phyloP scores from a whole-genome alignment of 1,140 invertebrate genomes.

The Neotoxoptera formosana region DNA sequence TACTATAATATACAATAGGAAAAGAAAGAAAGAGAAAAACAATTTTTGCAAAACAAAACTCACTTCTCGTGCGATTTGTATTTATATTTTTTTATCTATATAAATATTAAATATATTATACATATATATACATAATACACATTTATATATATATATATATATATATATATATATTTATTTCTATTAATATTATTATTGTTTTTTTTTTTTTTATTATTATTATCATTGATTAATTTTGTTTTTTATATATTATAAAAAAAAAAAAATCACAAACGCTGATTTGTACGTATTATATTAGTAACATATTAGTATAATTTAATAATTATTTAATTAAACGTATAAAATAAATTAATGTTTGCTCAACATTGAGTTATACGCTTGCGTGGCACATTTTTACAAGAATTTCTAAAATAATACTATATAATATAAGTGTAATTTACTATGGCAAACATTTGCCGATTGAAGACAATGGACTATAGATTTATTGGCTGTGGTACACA shows the following conservation, averaged over 20 bases:
- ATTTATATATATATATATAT: background rate
- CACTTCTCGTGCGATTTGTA: slow-evolving; percentile 26
- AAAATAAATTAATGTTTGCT: slow-evolving; percentile 48
- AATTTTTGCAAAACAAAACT: slow-evolving; percentile 37
- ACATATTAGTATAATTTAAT: slow-evolving; percentile 24
- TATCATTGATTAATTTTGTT: background rate
- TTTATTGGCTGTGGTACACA: slow-evolving; percentile 32
- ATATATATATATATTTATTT: background rate
- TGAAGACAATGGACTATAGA: slow-evolving; percentile 39
- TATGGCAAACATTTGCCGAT: slow-evolving; percentile 27
- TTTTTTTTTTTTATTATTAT: no score
- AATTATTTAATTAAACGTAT: slow-evolving; percentile 41
- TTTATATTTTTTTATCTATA: slow-evolving; percentile 27
- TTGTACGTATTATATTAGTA: slow-evolving; percentile 38
- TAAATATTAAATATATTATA: slow-evolving; percentile 16
- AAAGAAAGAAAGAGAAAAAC: background rate
- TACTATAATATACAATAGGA: slow-evolving; percentile 15
- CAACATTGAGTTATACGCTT: background rate
- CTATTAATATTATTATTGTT: background rate
- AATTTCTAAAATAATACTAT: slow-evolving; percentile 32
- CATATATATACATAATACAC: background rate
- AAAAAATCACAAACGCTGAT: slow-evolving; percentile 19
- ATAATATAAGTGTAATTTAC: background rate
- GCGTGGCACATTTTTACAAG: slow-evolving; percentile 48
- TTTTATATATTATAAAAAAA: background rate